Conservation (phyloP, 2,888 invertebrate genomes). For the Eupsilia transversa region DNA sequence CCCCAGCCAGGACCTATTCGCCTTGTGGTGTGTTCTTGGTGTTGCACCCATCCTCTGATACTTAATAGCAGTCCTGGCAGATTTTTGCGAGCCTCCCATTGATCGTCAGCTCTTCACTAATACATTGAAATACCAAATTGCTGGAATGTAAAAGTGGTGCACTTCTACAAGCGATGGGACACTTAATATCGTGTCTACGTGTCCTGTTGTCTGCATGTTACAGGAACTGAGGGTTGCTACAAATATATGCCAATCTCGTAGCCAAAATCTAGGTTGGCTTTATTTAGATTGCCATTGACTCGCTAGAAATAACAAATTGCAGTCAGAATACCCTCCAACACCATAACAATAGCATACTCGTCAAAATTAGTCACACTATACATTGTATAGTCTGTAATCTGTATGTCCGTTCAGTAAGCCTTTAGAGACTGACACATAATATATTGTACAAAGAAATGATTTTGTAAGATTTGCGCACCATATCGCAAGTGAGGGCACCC, state of each 20-base stretch:
- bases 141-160: background rate
- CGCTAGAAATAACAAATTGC: background rate
- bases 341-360: conserved; percentile 1
- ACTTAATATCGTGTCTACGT: background rate
- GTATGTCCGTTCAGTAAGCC: conserved; percentile 13
- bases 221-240: background rate
- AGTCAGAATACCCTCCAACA: background rate
- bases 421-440: conserved; percentile 31
- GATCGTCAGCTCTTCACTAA: background rate
- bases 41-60: background rate
- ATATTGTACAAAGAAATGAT: conserved; percentile 50
- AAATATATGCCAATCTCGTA: background rate
- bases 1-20: too few relatives aligned
- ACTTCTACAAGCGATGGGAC: background rate
- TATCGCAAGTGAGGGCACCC: conserved; percentile 47
- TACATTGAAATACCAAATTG: background rate
- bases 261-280: background rate
- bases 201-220: background rate
- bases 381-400: conserved; percentile 23
- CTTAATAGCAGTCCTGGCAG: background rate
- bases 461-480: conserved; percentile 53
- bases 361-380: conserved; percentile 15
- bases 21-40: background rate
- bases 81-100: background rate
- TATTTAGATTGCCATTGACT: too few relatives aligned